phyloP scores from a whole-genome alignment of 2,797 vertebrate genomes.

The Galago senegalensis region DNA sequence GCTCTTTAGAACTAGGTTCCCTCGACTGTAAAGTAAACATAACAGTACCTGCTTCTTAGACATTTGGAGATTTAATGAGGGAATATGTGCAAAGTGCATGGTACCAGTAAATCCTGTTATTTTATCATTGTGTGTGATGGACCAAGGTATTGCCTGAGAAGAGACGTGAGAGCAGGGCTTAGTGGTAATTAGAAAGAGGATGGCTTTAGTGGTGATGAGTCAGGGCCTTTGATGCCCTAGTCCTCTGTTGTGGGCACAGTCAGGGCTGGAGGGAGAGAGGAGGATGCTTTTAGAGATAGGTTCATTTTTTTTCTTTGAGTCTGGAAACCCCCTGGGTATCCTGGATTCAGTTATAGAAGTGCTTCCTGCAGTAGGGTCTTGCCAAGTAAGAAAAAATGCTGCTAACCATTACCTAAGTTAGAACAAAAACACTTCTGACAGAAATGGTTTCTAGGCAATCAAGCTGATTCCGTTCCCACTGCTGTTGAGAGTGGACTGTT shows the following conservation, averaged over 20 bases:
- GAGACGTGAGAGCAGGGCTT: not conserved
- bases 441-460: constrained; percentile 60
- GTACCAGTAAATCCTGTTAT: not conserved
- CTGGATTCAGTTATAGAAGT: not conserved
- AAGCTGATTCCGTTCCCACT: not conserved
- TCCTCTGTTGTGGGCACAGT: not conserved
- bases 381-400: not conserved
- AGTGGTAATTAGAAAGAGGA: not conserved
- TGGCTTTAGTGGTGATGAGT: not conserved
- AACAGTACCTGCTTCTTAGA: not conserved
- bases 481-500: constrained; percentile 34
- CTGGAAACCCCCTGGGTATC: not conserved
- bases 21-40: not conserved
- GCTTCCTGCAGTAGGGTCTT: not conserved
- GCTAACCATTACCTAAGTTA: not conserved
- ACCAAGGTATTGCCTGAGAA: not conserved
- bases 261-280: not conserved
- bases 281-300: not conserved
- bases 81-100: not conserved
- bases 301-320: not conserved
- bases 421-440: constrained; percentile 32
- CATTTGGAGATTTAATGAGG: not conserved
- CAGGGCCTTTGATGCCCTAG: not conserved
- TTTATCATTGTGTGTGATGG: not conserved
- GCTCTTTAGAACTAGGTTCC: not conserved